Evolutionary conservation across 2,888 invertebrate genomes (phyloP).

Genomic region (Ectobius pallidus): DNA sequence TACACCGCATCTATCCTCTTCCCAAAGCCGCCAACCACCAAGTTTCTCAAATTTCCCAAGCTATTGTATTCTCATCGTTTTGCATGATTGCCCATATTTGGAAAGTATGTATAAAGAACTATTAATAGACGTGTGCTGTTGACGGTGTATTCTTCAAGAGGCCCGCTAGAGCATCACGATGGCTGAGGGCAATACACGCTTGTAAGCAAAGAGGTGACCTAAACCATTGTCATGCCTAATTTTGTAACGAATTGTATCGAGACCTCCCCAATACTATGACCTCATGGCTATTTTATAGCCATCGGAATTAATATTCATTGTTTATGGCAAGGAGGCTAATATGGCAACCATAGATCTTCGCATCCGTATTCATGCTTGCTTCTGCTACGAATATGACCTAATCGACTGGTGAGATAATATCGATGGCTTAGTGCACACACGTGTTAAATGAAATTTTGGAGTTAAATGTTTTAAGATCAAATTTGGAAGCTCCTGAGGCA

Average conservation of each 20-base stretch:
- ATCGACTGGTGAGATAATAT: no score
- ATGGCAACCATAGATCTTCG: no score
- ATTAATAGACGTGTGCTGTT: not conserved
- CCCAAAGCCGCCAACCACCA: not conserved
- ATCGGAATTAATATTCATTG: no score
- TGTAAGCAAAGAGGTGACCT: not conserved
- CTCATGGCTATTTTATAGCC: not conserved
- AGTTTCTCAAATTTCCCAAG: not conserved
- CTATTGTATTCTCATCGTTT: no score
- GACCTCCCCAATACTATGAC: not conserved
- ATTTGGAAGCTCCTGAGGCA: no score
- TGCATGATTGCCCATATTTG: not conserved
- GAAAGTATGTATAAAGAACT: not conserved
- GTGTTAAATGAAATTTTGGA: no score
- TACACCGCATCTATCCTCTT: not conserved
- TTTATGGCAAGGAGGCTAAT: no score
- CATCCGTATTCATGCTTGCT: no score
- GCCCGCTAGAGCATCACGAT: not conserved
- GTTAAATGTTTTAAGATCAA: no score
- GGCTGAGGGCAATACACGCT: slow-evolving; percentile 11
- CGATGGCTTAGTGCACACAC: no score
- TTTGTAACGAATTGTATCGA: slow-evolving; percentile 4
- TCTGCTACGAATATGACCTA: no score
- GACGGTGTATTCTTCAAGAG: not conserved
- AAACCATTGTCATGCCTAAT: slow-evolving; percentile 27